Evolutionary conservation across 2,888 invertebrate species (phyloP), one percentile per base, ranked within the genome.

Genomic region (Ametastegia equiseti): DNA sequence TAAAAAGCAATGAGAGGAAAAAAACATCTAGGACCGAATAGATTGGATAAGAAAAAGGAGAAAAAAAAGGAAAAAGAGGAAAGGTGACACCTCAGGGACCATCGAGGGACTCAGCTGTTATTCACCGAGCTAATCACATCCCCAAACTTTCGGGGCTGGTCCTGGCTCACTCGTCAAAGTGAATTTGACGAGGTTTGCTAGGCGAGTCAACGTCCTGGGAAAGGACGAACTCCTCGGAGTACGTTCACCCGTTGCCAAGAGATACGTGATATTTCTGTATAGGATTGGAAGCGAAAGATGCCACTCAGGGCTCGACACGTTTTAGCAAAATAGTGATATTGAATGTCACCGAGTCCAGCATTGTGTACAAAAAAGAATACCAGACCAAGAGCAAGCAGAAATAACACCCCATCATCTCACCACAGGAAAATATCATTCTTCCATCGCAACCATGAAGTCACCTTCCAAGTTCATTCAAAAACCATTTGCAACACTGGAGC

Each of bases 171-270:
- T 11, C 47, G 71, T 71, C 71, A 45, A 27, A 71, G 15, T n/a
- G 36, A 39, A 67, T 67, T 19, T 67, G 65, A 67, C 39, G 39
- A 30, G 30, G 30, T 60, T 60, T 60, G 60, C 3, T 60, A 60
- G 39, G 13, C 27, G 45, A 71, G 71, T 45, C 45, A 71, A 45
- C 6, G 71, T 71, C 42, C 67, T 42, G n/a, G 47, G 15, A 47
- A 71, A 71, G 23, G 30, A 47, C n/a, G n/a, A n/a, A n/a, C 7
- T 30, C 15, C 30, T 42, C 1, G 30, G 42, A 45, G 45, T 71
- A 71, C 71, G 71, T 71, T 71, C 71, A 71, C 71, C 47, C 71
- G 27, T 39, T 67, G 65, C 65, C n/a, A 67, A 67, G 39, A 67
- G 65, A 67, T 67, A 67, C 65, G 65, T 67, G 65, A 67, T 67